Conservation (phyloP, 2,888 invertebrate genomes). For the Nasonovia ribisnigri region DNA sequence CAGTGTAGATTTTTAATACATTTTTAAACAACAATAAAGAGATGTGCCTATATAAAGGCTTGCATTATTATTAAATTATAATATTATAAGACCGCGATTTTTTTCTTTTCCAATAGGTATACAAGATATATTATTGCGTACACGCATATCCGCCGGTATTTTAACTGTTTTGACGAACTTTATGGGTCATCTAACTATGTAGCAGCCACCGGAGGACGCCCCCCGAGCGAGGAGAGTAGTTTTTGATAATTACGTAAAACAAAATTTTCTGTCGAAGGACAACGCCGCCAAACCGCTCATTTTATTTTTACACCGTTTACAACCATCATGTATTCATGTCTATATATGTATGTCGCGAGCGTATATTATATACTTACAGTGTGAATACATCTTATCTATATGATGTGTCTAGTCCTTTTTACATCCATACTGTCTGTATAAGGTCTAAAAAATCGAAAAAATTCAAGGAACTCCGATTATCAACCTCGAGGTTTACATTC, state of each 20-base stretch:
- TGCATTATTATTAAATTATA: neutral
- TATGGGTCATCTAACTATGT: neutral
- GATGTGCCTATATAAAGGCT: neutral
- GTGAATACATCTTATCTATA: neutral
- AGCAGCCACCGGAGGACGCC: neutral
- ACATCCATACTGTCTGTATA: neutral
- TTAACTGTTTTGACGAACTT: neutral
- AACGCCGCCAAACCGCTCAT: neutral
- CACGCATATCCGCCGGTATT: neutral
- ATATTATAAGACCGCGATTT: neutral
- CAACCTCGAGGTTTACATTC: neutral
- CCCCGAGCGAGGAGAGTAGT: slow-evolving; percentile 36
- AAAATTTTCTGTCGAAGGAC: slow-evolving; percentile 29
- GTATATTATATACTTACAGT: neutral
- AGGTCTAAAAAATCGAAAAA: neutral
- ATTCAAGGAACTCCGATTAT: neutral
- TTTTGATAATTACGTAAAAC: slow-evolving; percentile 49
- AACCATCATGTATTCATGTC: neutral
- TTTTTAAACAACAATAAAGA: neutral
- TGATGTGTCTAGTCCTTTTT: neutral
- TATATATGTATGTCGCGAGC: neutral
- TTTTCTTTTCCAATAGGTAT: neutral
- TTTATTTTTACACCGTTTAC: neutral
- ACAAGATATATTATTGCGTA: neutral
- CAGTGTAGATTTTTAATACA: neutral